Conservation (phyloP, 2,797 vertebrate species). For the Trachurus trachurus region DNA sequence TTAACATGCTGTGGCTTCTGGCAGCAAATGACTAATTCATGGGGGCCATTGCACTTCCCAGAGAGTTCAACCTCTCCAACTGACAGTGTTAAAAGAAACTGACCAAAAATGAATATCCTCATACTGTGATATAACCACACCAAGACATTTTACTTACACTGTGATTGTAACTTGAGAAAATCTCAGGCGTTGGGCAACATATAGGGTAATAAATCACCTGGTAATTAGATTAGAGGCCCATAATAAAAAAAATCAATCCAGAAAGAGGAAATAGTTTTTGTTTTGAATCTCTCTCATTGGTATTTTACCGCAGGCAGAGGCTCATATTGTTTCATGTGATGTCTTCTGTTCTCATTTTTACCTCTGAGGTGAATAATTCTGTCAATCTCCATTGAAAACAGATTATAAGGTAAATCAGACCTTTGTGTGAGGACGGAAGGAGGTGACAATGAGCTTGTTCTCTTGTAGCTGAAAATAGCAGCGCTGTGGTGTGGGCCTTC, state of each 20-base stretch:
- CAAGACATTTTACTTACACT: not conserved
- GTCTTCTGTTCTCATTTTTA: conserved; percentile 1
- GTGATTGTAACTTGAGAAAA: not conserved
- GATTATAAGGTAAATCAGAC: not conserved
- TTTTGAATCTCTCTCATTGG: not conserved
- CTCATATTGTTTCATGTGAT: not conserved
- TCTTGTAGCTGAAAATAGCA: conserved; percentile 4
- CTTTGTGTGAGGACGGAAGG: not conserved
- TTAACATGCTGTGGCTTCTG: not conserved
- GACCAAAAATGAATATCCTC: not conserved
- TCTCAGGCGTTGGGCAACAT: not conserved
- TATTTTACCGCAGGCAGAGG: not conserved
- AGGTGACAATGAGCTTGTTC: not conserved
- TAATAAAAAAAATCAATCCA: not conserved
- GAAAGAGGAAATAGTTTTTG: not conserved
- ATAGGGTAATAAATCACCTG: not conserved
- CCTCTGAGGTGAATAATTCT: not conserved
- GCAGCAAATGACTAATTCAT: not conserved
- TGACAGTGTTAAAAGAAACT: not conserved
- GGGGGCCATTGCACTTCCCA: conserved; percentile 8
- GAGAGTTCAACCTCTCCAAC: not conserved
- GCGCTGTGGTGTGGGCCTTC: conserved; percentile 9
- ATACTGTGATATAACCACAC: not conserved
- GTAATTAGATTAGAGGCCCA: not conserved
- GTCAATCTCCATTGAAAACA: not conserved